Evolutionary conservation across 2,797 vertebrate genomes (phyloP).

Genomic region (Phaenicophaeus curvirostris): DNA sequence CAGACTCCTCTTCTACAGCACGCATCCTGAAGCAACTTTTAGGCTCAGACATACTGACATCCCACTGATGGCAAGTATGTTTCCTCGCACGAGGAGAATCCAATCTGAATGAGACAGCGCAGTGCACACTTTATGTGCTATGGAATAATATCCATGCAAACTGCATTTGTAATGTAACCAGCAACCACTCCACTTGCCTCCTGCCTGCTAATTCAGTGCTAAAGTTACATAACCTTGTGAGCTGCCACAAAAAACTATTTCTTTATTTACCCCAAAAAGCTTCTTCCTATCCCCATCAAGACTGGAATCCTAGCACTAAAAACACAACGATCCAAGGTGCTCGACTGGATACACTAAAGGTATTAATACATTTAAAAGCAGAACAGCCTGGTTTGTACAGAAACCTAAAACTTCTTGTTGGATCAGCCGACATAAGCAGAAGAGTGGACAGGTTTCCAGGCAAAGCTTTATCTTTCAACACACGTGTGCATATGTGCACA

Average conservation of each 20-base stretch:
- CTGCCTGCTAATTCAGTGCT: background rate
- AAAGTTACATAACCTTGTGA: background rate
- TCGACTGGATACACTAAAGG: background rate
- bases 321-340: background rate
- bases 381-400: background rate
- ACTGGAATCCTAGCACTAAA: background rate
- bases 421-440: background rate
- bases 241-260: background rate
- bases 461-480: background rate
- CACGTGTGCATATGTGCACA: accelerated
- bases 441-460: background rate
- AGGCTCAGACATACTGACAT: background rate
- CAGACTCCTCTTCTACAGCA: background rate
- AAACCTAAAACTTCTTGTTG: background rate
- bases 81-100: background rate
- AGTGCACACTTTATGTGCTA: accelerated
- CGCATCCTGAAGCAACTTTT: background rate
- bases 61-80: background rate
- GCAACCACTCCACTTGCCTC: background rate
- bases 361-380: background rate
- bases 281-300: background rate
- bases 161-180: background rate
- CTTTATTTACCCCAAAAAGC: background rate
- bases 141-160: accelerated
- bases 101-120: background rate